Evolutionary conservation across 2,888 invertebrate genomes (phyloP).

Genomic region (Shargacucullia verbasci): DNA sequence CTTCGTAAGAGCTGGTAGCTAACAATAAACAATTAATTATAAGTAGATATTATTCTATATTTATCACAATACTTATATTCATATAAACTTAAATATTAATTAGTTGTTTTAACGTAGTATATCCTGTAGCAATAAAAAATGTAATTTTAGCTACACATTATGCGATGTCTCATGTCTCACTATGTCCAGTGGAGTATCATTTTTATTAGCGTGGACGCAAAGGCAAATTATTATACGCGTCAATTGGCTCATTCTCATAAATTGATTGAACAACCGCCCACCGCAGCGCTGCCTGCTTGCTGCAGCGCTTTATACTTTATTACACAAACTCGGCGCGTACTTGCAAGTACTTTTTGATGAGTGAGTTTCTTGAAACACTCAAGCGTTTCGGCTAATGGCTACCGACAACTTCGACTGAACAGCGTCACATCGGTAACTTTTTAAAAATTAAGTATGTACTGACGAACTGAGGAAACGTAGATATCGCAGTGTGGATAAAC

Average conservation of each 20-base stretch:
- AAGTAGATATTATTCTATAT: too few relatives aligned
- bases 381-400: conserved; percentile 57
- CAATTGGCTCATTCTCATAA: conserved; percentile 51
- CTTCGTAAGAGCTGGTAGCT: too few relatives aligned
- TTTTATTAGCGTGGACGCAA: conserved; percentile 24
- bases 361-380: conserved; percentile 57
- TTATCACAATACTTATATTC: conserved; percentile 23
- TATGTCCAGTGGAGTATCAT: conserved; percentile 9
- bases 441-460: conserved; percentile 56
- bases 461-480: conserved; percentile 50
- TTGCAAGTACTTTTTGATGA: conserved; percentile 38
- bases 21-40: too few relatives aligned
- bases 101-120: conserved; percentile 27
- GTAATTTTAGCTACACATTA: conserved; percentile 23
- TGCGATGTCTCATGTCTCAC: conserved; percentile 14
- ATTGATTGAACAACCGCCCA: conserved; percentile 43
- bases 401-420: conserved; percentile 41
- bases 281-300: conserved; percentile 17
- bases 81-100: conserved; percentile 43
- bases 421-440: conserved; percentile 56
- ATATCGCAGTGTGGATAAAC: conserved; percentile 58
- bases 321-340: conserved; percentile 25
- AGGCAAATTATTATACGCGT: conserved; percentile 38
- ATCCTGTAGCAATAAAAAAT: conserved; percentile 41
- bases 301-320: conserved; percentile 34